Evolutionary conservation across 2,113 vertebrate species (phyloP).

Genomic region (Siniperca chuatsi): DNA sequence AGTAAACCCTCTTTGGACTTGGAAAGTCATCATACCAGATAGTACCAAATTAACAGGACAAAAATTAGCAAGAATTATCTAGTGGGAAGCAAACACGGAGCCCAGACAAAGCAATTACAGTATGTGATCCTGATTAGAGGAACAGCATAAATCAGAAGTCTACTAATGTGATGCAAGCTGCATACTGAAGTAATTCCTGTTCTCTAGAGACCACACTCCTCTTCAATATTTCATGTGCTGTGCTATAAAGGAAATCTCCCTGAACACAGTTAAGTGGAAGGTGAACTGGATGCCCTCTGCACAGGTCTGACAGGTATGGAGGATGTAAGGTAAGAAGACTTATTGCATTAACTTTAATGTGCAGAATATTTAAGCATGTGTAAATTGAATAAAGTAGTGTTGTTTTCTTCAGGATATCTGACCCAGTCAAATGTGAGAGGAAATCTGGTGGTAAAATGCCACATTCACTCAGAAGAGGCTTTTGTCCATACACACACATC

Average conservation of each 20-base stretch:
- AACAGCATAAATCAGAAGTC: slow-evolving; percentile 24
- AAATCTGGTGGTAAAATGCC: slow-evolving; percentile 50
- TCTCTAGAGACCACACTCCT: slow-evolving; percentile 24
- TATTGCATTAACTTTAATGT: neutral
- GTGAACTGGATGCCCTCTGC: slow-evolving; percentile 23
- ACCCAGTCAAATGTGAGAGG: slow-evolving; percentile 6
- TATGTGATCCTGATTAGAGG: slow-evolving; percentile 15
- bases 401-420: neutral
- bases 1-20: neutral
- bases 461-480: neutral
- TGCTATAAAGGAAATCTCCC: slow-evolving; percentile 51
- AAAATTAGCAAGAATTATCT: slow-evolving; percentile 2
- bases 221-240: slow-evolving; percentile 69
- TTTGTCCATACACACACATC: neutral
- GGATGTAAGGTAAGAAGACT: neutral
- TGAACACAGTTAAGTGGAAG: slow-evolving; percentile 21
- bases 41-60: slow-evolving; percentile 21
- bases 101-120: neutral
- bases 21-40: neutral
- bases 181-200: slow-evolving; percentile 44
- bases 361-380: neutral
- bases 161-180: slow-evolving; percentile 53
- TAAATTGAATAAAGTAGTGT: neutral
- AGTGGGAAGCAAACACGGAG: neutral
- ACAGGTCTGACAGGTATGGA: neutral